Percentiles rank a stretch among this genome's conserved stretches.
Evolutionary conservation across 2,113 vertebrate species (phyloP).

Genomic region (Mungos mungo): DNA sequence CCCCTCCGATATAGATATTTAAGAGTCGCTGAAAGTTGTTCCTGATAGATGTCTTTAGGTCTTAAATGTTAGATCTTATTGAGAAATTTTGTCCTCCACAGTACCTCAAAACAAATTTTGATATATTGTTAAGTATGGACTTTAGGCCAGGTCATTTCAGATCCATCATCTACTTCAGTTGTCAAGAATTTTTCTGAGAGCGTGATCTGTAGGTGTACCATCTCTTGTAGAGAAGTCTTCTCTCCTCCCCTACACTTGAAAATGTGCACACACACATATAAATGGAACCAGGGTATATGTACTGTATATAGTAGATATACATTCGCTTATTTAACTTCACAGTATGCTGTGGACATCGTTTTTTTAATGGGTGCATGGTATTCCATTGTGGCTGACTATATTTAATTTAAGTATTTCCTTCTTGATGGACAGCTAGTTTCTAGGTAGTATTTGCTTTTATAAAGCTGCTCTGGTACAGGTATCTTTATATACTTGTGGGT

Average conservation of each 20-base stretch:
- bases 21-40: neutral
- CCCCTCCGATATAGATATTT: neutral
- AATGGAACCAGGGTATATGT: neutral
- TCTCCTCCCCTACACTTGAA: neutral
- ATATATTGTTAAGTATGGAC: neutral
- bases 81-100: neutral
- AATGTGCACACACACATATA: neutral
- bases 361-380: neutral
- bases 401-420: conserved; percentile 14
- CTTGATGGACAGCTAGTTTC: neutral
- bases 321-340: neutral
- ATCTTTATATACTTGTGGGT: neutral
- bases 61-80: neutral
- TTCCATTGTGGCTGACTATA: neutral
- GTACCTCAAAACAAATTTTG: neutral
- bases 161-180: neutral
- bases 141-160: neutral
- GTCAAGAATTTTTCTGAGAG: neutral
- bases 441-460: neutral
- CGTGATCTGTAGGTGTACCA: neutral
- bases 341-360: neutral
- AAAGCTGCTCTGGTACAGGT: neutral
- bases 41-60: neutral
- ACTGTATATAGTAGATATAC: too few species aligned
- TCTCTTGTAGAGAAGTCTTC: neutral